These are phyloP conservation scores for Rhombomys opimus DNA, from an alignment of 2,113 vertebrate genomes.

Conservation along the genomic window DNA sequence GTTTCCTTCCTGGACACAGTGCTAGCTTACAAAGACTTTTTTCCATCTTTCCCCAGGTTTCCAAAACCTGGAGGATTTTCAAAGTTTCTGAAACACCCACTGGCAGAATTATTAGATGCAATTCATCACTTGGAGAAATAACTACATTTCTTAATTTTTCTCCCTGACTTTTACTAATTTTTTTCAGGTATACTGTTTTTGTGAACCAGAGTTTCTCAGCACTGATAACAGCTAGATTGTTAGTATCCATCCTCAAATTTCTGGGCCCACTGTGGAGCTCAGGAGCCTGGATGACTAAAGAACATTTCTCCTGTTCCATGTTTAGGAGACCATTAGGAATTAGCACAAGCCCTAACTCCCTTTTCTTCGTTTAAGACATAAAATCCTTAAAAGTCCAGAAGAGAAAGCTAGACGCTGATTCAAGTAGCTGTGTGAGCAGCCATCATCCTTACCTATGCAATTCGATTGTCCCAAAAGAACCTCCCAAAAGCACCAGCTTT, in stretches of 20 bases:
- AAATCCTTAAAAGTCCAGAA: not conserved
- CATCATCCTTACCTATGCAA: not conserved
- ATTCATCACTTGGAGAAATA: not conserved
- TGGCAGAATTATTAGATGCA: constrained; percentile 9
- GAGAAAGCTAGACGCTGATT: not conserved
- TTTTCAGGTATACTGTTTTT: not conserved
- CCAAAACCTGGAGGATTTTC: constrained; percentile 19
- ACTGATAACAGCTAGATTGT: not conserved
- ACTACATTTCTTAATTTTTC: constrained; percentile 11
- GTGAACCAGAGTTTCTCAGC: not conserved
- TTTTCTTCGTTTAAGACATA: constrained; percentile 13
- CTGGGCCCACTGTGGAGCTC: not conserved
- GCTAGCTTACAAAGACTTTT: not conserved
- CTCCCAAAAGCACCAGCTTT: not conserved
- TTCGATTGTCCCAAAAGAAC: not conserved
- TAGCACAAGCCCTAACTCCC: not conserved
- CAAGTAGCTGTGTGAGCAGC: not conserved
- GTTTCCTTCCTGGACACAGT: not conserved
- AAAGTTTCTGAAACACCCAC: not conserved
- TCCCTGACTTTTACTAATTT: not conserved
- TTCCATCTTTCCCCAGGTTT: not conserved
- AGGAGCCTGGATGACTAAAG: not conserved
- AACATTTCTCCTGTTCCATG: constrained; percentile 2
- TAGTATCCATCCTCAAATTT: constrained; percentile 29
- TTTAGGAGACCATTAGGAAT: not conserved